Evolutionary conservation across 1,140 invertebrate species (phyloP).

Genomic region (Pygmarrhopalites habei): DNA sequence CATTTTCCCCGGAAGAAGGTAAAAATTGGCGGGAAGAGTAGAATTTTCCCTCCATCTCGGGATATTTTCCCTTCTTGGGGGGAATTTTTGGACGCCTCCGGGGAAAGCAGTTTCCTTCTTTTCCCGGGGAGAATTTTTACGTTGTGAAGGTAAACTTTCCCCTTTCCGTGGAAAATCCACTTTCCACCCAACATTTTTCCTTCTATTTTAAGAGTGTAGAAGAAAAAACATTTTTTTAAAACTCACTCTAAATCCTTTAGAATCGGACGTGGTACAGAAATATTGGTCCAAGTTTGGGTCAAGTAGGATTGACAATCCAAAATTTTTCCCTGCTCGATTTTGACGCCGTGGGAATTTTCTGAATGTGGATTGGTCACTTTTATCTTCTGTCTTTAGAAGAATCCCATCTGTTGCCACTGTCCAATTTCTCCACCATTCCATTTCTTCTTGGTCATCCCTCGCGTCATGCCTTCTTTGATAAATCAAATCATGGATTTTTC

Average conservation of each 20-base stretch:
- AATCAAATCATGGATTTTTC: neutral
- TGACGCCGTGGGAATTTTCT: slow-evolving; percentile 18
- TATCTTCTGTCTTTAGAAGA: neutral
- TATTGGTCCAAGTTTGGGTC: slow-evolving; percentile 34
- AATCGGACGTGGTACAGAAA: slow-evolving; percentile 37
- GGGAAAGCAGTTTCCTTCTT: too few species aligned
- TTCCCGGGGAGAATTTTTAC: too few species aligned
- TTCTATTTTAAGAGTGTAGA: too few species aligned
- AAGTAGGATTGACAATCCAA: slow-evolving; percentile 27
- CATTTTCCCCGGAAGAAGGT: too few species aligned
- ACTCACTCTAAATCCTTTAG: slow-evolving; percentile 30
- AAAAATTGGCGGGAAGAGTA: too few species aligned
- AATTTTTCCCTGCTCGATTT: slow-evolving; percentile 27
- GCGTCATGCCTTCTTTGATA: slow-evolving; percentile 21
- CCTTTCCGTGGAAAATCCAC: too few species aligned
- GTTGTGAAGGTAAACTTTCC: too few species aligned
- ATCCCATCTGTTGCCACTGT: neutral
- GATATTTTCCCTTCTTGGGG: too few species aligned
- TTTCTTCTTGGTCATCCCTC: slow-evolving; percentile 19
- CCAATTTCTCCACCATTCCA: slow-evolving; percentile 18
- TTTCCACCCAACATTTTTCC: too few species aligned
- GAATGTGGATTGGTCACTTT: neutral
- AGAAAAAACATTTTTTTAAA: too few species aligned
- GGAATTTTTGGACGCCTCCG: too few species aligned
- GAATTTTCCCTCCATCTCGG: too few species aligned